Conservation (phyloP, 2,797 vertebrate genomes). For the Tokudaia muenninki region DNA sequence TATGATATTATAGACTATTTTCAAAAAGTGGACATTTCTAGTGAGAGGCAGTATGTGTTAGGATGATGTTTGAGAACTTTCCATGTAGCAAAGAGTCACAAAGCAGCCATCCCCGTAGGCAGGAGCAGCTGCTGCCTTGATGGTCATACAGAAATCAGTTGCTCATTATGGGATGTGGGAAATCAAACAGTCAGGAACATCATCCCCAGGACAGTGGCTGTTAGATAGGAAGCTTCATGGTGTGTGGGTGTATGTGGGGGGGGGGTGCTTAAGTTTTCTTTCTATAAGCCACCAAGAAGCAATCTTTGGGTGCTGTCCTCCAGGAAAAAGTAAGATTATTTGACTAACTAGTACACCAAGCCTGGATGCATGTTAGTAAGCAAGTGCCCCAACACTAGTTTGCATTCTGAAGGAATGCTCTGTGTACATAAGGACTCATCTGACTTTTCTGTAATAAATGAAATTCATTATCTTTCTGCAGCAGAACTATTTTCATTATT, state of each 20-base stretch:
- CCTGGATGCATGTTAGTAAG: conserved; percentile 7
- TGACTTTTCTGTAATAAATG: conserved; percentile 30
- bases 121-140: background rate
- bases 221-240: background rate
- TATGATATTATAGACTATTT: conserved; percentile 9
- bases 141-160: conserved; percentile 16
- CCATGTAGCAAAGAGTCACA: background rate
- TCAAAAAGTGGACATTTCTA: conserved; percentile 24
- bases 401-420: background rate
- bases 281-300: conserved; percentile 7
- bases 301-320: background rate
- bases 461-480: conserved; percentile 29
- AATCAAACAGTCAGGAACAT: conserved; percentile 26
- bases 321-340: background rate
- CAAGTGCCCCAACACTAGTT: background rate
- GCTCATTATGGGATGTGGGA: conserved; percentile 28
- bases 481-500: background rate
- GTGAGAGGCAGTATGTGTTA: background rate
- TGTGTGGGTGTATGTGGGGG: background rate
- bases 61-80: background rate
- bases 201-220: background rate
- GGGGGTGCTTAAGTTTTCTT: background rate
- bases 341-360: background rate
- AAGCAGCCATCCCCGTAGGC: background rate
- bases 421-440: background rate